Evolutionary conservation across 2,797 vertebrate species (phyloP).

Genomic region (Sus cebifrons): DNA sequence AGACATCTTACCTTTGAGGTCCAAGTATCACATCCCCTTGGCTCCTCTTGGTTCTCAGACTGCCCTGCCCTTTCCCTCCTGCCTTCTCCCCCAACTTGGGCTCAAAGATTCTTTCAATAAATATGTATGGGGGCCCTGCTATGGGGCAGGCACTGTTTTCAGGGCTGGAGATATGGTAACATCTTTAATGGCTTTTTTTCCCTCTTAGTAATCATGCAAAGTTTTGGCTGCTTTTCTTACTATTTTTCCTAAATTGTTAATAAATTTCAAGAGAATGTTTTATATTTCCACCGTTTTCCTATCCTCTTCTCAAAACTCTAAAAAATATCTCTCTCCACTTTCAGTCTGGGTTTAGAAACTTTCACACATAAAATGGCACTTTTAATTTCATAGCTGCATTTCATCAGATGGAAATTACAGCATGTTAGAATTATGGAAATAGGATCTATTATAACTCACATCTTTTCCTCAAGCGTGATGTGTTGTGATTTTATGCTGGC

Average conservation of each 20-base stretch:
- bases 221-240: constrained; percentile 44
- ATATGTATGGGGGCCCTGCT: rapidly evolving
- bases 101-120: not conserved
- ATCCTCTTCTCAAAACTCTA: constrained; percentile 47
- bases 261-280: constrained; percentile 40
- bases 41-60: not conserved
- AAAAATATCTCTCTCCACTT: constrained; percentile 30
- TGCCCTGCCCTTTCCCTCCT: not conserved
- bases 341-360: constrained; percentile 67
- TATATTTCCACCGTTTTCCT: not conserved
- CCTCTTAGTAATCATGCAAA: not conserved
- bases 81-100: not conserved
- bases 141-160: not conserved
- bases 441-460: constrained; percentile 59
- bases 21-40: not conserved
- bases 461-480: constrained; percentile 50
- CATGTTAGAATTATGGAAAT: constrained; percentile 71
- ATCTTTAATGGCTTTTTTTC: not conserved
- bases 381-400: constrained; percentile 53
- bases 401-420: constrained; percentile 59
- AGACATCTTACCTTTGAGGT: not conserved
- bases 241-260: constrained; percentile 18
- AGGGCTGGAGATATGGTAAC: not conserved
- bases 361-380: constrained; percentile 67
- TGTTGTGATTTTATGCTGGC: constrained; percentile 25